Conservation (phyloP, 2,888 invertebrate genomes). For the Seira ritae region DNA sequence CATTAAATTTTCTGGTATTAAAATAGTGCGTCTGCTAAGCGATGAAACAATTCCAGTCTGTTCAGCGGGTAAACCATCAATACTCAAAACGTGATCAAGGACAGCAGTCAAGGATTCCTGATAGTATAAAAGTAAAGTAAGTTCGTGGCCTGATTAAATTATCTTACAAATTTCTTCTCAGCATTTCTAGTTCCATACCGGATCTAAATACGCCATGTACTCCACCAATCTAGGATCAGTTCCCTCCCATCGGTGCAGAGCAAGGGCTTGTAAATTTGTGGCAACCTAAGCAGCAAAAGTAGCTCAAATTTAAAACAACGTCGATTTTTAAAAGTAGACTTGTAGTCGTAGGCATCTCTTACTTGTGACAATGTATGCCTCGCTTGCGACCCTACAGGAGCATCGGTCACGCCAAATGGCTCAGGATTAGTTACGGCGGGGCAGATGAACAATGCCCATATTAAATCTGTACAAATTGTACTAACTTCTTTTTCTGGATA, state of each 20-base stretch:
- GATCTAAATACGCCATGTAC: conserved; percentile 74
- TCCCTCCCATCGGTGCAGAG: conserved; percentile 89
- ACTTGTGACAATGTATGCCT: conserved; percentile 71
- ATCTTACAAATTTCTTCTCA: neutral
- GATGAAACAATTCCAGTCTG: conserved; percentile 64
- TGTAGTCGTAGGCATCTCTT: too few relatives aligned
- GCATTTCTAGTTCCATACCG: conserved; percentile 55
- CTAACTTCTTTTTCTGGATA: conserved; percentile 75
- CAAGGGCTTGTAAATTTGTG: conserved; percentile 93
- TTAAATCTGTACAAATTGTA: conserved; percentile 92
- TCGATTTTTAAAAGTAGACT: too few relatives aligned
- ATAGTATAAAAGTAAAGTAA: too few relatives aligned
- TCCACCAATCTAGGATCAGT: conserved; percentile 85
- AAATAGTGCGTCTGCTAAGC: conserved; percentile 67
- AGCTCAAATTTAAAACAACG: neutral
- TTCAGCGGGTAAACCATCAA: conserved; percentile 70
- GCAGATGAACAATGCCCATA: conserved; percentile 95
- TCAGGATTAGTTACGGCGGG: conserved; percentile 98
- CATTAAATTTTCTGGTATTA: conserved; percentile 72
- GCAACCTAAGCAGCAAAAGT: conserved; percentile 87
- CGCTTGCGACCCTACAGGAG: conserved; percentile 71
- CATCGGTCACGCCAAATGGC: conserved; percentile 87
- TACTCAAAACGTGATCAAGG: conserved; percentile 70
- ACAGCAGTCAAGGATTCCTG: conserved; percentile 69
- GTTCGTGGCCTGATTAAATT: neutral